Evolutionary conservation across 2,797 vertebrate species (phyloP).

Genomic region (Brachyalestes nurse): DNA sequence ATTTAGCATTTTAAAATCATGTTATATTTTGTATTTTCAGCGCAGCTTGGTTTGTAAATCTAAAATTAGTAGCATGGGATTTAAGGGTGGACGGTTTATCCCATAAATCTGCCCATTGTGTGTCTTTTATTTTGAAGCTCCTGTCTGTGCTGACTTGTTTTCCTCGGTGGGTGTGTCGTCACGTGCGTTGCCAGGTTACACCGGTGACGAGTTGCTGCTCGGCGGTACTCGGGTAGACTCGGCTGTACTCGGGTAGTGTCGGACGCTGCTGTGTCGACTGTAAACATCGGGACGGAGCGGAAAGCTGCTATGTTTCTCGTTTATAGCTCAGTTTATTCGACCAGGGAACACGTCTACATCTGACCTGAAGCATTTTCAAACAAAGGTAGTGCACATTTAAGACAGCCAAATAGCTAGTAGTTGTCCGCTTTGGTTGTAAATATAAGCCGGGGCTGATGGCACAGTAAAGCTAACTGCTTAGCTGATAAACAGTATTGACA

Average conservation of each 20-base stretch:
- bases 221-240: neutral
- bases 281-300: conserved; percentile 23
- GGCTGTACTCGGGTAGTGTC: neutral
- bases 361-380: conserved; percentile 36
- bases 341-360: neutral
- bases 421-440: neutral
- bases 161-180: neutral
- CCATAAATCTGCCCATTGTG: too few relatives aligned
- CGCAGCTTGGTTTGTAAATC: too few relatives aligned
- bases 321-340: neutral
- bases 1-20: too few relatives aligned
- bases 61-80: too few relatives aligned
- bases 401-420: neutral
- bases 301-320: conserved; percentile 44
- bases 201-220: neutral
- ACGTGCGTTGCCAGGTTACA: neutral
- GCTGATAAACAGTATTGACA: too few relatives aligned
- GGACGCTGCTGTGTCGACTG: conserved; percentile 20
- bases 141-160: neutral
- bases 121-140: conserved; percentile 48
- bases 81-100: too few relatives aligned
- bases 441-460: neutral
- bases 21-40: too few relatives aligned
- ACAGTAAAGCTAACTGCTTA: too few relatives aligned
- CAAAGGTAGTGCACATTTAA: conserved; percentile 24